These are phyloP conservation scores for Montipora efflorescens DNA, from an alignment of 64 coral and sea anemone genomes.

Conservation along the genomic window DNA sequence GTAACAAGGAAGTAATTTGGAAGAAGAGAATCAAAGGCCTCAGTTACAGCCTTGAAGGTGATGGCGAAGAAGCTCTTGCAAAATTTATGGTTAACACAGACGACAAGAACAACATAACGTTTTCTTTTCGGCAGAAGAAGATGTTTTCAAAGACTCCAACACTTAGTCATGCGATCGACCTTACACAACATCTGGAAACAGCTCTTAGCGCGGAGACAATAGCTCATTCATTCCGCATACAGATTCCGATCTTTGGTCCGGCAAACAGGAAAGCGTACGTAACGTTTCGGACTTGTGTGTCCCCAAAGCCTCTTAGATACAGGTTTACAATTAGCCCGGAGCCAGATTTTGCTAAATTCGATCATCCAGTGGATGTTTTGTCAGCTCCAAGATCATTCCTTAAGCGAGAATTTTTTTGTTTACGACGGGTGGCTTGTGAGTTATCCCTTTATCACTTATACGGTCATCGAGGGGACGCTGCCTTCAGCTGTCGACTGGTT, in stretches of 20 bases:
- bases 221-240: not conserved
- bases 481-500: constrained; percentile 23
- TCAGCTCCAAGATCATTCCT: constrained; percentile 10
- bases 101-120: constrained; percentile 20
- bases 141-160: constrained; percentile 28
- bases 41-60: not conserved
- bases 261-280: constrained; percentile 22
- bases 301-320: not conserved
- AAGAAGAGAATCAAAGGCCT: constrained; percentile 17
- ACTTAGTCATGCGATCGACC: constrained; percentile 4
- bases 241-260: constrained; percentile 21
- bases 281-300: not conserved
- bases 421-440: constrained; percentile 1
- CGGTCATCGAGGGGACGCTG: not conserved
- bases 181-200: not conserved
- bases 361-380: constrained; percentile 12
- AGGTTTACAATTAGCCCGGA: constrained; percentile 30
- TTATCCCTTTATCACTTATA: not conserved
- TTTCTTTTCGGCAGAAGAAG: constrained; percentile 21
- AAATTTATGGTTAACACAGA: constrained; percentile 32
- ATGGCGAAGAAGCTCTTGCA: not conserved
- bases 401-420: not conserved
- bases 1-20: not conserved
- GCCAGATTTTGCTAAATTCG: constrained; percentile 18
- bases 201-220: not conserved